Evolutionary conservation across 2,113 vertebrate genomes (phyloP).

Genomic region (Megaceryle torquata): DNA sequence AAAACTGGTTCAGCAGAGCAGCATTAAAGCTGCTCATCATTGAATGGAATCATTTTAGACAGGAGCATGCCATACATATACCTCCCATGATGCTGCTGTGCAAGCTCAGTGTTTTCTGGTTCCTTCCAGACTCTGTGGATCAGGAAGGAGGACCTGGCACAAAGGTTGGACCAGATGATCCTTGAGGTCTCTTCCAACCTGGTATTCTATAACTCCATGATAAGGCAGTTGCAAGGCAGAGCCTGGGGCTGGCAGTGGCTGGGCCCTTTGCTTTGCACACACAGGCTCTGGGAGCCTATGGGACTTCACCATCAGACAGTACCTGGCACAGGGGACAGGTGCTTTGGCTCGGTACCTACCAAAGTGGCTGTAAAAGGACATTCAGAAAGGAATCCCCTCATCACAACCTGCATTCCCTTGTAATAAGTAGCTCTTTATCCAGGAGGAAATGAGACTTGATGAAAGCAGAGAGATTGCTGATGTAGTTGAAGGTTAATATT

Average conservation of each 20-base stretch:
- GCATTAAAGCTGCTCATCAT: not conserved
- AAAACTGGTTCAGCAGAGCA: not conserved
- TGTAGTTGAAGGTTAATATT: not conserved
- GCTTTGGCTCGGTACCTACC: not conserved
- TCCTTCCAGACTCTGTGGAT: not conserved
- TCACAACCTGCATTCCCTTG: not conserved
- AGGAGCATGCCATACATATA: fast-evolving
- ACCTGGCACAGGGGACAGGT: not conserved
- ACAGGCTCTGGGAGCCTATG: not conserved
- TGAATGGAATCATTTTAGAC: not conserved
- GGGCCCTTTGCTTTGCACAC: not conserved
- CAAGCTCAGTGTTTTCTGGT: not conserved
- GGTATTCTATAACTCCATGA: not conserved
- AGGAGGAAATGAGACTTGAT: not conserved
- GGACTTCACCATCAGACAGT: not conserved
- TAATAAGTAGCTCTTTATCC: not conserved
- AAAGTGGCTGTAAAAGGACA: not conserved
- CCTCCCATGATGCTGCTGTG: not conserved
- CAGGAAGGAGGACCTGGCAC: not conserved
- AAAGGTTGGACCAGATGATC: not conserved
- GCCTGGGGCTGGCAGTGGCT: not conserved
- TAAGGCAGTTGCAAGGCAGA: not conserved
- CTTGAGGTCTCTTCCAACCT: not conserved
- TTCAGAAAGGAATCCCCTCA: not conserved
- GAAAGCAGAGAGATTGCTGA: not conserved